These are phyloP conservation scores for Drosophila acutilabella DNA, from an alignment of 2,888 invertebrate species.

Conservation along the genomic window DNA sequence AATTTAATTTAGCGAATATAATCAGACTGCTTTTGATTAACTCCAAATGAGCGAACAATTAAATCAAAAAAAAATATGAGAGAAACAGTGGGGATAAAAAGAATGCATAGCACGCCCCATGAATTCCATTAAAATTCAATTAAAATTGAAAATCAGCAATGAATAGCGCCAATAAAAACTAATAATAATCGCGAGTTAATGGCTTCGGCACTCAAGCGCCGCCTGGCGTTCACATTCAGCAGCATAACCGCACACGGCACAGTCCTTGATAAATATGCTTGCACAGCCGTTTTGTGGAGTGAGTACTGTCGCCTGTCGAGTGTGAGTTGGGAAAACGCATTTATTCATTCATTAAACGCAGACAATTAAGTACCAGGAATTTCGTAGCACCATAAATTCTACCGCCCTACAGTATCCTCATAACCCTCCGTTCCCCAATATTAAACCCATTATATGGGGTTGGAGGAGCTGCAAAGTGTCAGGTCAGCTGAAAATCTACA, in stretches of 20 bases:
- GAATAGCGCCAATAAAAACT: constrained; percentile 65
- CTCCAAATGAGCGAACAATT: constrained; percentile 47
- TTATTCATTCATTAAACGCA: constrained; percentile 82
- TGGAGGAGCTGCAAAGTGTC: constrained; percentile 59
- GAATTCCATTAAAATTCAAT: constrained; percentile 80
- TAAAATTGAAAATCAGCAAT: constrained; percentile 62
- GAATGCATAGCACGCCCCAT: constrained; percentile 52
- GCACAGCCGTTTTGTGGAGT: constrained; percentile 4
- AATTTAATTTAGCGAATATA: constrained; percentile 78
- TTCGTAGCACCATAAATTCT: constrained; percentile 77
- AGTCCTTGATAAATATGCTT: constrained; percentile 45
- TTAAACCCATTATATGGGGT: constrained; percentile 3
- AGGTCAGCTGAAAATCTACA: constrained; percentile 80
- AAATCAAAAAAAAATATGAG: constrained; percentile 44
- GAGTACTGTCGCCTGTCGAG: constrained; percentile 3
- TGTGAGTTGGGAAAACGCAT: constrained; percentile 50
- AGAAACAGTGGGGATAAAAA: constrained; percentile 26
- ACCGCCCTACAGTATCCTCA: no score
- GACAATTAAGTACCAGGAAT: constrained; percentile 81
- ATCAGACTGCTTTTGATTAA: constrained; percentile 69
- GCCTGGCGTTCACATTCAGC: constrained; percentile 31
- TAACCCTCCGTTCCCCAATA: constrained; percentile 12
- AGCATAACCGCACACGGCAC: constrained; percentile 3
- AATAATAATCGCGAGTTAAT: constrained; percentile 75
- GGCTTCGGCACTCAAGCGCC: constrained; percentile 36